Evolutionary conservation across 2,113 vertebrate genomes (phyloP).

Genomic region (Lynx canadensis): DNA sequence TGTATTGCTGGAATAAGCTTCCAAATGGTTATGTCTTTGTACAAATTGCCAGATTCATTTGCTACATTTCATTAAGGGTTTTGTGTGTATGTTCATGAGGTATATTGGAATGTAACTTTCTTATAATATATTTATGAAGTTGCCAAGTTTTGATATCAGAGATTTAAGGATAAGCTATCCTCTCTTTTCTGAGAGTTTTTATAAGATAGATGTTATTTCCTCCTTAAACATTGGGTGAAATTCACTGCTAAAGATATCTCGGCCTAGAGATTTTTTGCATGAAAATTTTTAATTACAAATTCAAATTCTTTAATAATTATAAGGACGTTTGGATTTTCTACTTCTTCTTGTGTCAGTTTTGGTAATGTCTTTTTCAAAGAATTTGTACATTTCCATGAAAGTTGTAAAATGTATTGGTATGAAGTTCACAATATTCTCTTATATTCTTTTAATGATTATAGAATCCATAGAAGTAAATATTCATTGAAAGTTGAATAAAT

Average conservation of each 20-base stretch:
- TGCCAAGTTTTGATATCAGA: background rate
- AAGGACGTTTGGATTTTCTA: background rate
- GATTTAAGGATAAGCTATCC: background rate
- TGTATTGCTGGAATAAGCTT: background rate
- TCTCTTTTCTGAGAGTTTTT: background rate
- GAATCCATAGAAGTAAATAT: background rate
- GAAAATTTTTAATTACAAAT: background rate
- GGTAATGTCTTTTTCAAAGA: background rate
- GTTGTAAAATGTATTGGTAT: background rate
- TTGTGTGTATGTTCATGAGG: background rate
- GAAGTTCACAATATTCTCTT: background rate
- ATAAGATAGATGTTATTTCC: background rate
- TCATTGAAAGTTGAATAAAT: background rate
- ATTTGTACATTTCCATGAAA: background rate
- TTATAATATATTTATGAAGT: background rate
- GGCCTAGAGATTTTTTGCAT: background rate
- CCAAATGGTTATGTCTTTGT: background rate
- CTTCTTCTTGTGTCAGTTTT: constrained; percentile 55
- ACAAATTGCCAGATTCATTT: background rate
- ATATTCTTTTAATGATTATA: background rate
- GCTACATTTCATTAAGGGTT: background rate
- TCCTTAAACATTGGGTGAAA: background rate
- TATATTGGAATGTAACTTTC: background rate
- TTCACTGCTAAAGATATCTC: background rate
- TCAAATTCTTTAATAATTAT: background rate